These are phyloP conservation scores for Echinarachnius parma DNA, from an alignment of 53 echinoderm and acorn worm genomes.

Conservation along the genomic window DNA sequence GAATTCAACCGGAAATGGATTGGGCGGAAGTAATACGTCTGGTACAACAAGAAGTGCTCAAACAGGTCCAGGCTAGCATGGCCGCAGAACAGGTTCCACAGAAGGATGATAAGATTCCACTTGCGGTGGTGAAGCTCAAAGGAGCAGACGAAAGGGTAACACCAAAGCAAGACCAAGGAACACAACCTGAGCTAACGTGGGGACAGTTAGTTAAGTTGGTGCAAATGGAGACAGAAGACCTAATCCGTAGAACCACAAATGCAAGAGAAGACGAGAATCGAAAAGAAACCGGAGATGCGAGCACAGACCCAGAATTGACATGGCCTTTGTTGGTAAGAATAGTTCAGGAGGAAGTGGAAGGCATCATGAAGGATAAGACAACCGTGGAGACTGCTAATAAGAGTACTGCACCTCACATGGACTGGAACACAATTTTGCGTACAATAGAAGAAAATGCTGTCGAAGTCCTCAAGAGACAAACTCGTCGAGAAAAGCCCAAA, in stretches of 20 bases:
- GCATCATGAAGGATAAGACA: constrained; percentile 8
- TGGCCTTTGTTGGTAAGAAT: constrained; percentile 27
- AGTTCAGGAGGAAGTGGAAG: constrained; percentile 44
- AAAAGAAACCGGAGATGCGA: constrained; percentile 13
- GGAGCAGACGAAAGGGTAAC: constrained; percentile 16
- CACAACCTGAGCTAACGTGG: constrained; percentile 47
- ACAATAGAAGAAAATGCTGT: constrained; percentile 48
- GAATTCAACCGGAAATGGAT: constrained; percentile 42
- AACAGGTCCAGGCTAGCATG: constrained; percentile 17
- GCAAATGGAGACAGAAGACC: constrained; percentile 50
- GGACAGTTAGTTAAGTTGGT: constrained; percentile 42
- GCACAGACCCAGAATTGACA: constrained; percentile 30
- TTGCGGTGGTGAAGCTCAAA: constrained; percentile 17
- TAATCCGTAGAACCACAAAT: constrained; percentile 27
- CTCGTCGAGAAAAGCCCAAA: constrained; percentile 13
- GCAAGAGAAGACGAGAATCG: constrained; percentile 3
- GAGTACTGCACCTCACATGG: constrained; percentile 41
- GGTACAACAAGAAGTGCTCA: constrained; percentile 42
- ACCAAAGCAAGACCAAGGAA: constrained; percentile 11
- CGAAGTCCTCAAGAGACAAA: constrained; percentile 21
- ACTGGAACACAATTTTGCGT: constrained; percentile 38
- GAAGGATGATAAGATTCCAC: constrained; percentile 18
- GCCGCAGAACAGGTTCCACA: not conserved
- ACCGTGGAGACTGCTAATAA: constrained; percentile 28
- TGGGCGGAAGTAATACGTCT: constrained; percentile 48